Evolutionary conservation across 2,113 vertebrate species (phyloP).

Genomic region (Melanostigma gelatinosum): DNA sequence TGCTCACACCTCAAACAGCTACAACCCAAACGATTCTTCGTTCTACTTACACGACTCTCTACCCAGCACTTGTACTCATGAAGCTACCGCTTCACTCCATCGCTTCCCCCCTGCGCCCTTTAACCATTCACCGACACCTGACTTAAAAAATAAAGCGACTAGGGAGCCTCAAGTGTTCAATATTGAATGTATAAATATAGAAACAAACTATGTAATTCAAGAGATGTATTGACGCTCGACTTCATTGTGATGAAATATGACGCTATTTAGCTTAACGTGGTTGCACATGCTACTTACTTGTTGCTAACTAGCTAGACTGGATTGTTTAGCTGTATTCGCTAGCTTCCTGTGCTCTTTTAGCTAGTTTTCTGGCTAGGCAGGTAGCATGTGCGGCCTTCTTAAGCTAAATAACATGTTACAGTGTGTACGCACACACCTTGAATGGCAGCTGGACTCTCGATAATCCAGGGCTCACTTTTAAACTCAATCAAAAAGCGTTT

Average conservation of each 20-base stretch:
- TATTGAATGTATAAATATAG: not conserved
- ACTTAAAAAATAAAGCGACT: constrained; percentile 2
- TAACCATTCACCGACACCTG: not conserved
- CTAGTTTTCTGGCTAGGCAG: not conserved
- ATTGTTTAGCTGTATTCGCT: not conserved
- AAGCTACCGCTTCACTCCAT: not conserved
- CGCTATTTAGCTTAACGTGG: not conserved
- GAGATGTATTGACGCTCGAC: not conserved
- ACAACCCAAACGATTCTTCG: constrained; percentile 18
- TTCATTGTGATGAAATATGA: not conserved
- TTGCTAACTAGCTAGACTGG: not conserved
- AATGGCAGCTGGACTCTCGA: too few relatives aligned
- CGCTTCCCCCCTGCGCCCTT: not conserved
- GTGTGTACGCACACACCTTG: too few relatives aligned
- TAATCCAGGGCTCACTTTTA: too few relatives aligned
- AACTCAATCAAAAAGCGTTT: not conserved
- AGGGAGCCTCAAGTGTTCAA: constrained; percentile 8
- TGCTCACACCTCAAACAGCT: constrained; percentile 20
- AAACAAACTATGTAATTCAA: not conserved
- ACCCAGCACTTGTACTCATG: constrained; percentile 34
- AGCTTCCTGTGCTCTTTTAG: not conserved
- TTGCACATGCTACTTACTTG: not conserved
- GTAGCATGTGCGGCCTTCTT: not conserved
- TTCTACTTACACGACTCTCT: constrained; percentile 33
- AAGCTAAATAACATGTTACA: too few relatives aligned